Percentiles rank a stretch among this genome's conserved stretches.
phyloP scores from a whole-genome alignment of 1,140 invertebrate species.

The Drosophila lini region DNA sequence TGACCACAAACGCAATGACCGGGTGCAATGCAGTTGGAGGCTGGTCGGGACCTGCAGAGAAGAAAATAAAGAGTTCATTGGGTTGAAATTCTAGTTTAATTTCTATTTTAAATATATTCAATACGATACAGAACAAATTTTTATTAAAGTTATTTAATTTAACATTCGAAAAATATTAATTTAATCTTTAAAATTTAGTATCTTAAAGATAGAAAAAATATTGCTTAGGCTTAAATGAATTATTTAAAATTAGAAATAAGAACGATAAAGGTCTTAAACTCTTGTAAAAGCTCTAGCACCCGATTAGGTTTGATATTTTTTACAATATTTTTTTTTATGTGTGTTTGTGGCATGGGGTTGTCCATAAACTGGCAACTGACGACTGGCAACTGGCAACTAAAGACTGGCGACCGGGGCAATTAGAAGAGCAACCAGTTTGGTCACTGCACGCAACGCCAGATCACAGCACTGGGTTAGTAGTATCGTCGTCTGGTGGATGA shows the following conservation, averaged over 20 bases:
- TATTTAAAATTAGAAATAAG: too few relatives aligned
- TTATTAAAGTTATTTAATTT: neutral
- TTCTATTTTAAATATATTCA: neutral
- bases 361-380: slow-evolving; percentile 29
- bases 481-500: slow-evolving; percentile 49
- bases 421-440: slow-evolving; percentile 78
- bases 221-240: too few relatives aligned
- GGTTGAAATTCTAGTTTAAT: neutral
- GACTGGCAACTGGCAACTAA: slow-evolving; percentile 7
- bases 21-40: slow-evolving; percentile 53
- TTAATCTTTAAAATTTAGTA: neutral
- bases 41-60: slow-evolving; percentile 19
- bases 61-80: neutral
- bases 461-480: slow-evolving; percentile 71
- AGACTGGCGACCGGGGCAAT: slow-evolving; percentile 53
- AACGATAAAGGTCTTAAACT: too few relatives aligned
- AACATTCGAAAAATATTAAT: accelerated
- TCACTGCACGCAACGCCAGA: slow-evolving; percentile 57
- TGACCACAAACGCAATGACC: slow-evolving; percentile 57
- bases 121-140: accelerated
- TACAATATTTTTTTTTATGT: neutral
- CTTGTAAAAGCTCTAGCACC: too few relatives aligned
- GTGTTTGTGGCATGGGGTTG: slow-evolving; percentile 10
- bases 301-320: neutral
- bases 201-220: neutral